Evolutionary conservation across 1,140 invertebrate species (phyloP).

Genomic region (Helicoverpa armigera): DNA sequence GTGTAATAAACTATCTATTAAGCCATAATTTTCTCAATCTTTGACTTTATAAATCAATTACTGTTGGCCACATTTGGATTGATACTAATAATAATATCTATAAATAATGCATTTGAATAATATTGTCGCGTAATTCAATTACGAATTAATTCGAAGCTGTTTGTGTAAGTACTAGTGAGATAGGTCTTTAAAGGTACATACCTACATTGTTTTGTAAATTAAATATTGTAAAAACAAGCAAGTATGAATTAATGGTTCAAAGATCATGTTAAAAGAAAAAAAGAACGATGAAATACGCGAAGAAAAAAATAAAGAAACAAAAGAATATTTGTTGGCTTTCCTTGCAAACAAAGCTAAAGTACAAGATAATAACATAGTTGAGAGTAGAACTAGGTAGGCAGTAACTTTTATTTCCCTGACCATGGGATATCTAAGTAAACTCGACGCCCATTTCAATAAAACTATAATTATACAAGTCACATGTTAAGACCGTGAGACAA

Average conservation of each 20-base stretch:
- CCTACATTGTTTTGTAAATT: neutral
- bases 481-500: constrained; percentile 43
- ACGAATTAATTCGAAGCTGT: constrained; percentile 12
- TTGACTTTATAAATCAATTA: constrained; percentile 15
- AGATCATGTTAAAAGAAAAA: too few relatives aligned
- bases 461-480: constrained; percentile 40
- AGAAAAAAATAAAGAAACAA: too few relatives aligned
- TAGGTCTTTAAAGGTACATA: neutral
- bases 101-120: constrained; percentile 39
- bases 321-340: neutral
- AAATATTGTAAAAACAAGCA: neutral
- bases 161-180: neutral
- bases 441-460: constrained; percentile 25
- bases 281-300: too few relatives aligned
- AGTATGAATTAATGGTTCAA: too few relatives aligned
- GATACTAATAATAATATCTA: constrained; percentile 28
- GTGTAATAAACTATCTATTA: neutral
- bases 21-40: neutral
- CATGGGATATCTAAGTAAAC: constrained; percentile 27
- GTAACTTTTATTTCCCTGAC: constrained; percentile 39
- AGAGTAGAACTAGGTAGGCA: neutral
- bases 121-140: constrained; percentile 24
- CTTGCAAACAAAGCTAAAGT: neutral
- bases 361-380: neutral
- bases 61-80: constrained; percentile 15